These are phyloP conservation scores for Beroe ovata DNA, from an alignment of 37 sponge, comb jelly and placozoan species.

Conservation along the genomic window DNA sequence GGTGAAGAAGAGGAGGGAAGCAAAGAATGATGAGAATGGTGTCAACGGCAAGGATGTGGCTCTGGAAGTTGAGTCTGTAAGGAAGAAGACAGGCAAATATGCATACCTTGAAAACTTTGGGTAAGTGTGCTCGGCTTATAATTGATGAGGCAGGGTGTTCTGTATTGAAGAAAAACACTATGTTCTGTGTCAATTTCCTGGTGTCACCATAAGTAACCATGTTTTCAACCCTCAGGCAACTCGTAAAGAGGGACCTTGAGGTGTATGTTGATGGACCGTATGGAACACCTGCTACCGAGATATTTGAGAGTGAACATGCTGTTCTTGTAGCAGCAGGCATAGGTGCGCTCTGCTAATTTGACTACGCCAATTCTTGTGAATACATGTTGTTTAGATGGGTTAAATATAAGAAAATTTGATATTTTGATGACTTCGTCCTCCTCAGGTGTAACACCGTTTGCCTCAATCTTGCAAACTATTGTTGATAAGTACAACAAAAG, in stretches of 20 bases:
- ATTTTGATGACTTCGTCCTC: too few species aligned
- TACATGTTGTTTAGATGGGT: too few species aligned
- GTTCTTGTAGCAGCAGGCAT: conserved; percentile 52
- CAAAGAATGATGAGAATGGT: conserved; percentile 18
- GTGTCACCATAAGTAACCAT: not conserved
- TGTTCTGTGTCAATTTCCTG: not conserved
- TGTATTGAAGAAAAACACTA: not conserved
- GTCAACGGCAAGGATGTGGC: not conserved
- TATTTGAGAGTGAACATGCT: conserved; percentile 48
- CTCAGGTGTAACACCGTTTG: conserved; percentile 53
- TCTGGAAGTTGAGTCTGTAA: not conserved
- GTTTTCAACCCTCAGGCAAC: not conserved
- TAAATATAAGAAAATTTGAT: too few species aligned
- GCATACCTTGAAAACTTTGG: conserved; percentile 54
- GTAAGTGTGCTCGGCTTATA: too few species aligned
- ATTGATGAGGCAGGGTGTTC: not conserved
- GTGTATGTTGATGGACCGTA: conserved; percentile 42
- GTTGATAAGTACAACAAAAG: conserved; percentile 30
- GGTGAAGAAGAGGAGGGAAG: conserved; percentile 16
- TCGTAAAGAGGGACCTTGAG: conserved; percentile 18
- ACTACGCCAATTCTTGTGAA: too few species aligned
- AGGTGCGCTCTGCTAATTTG: too few species aligned
- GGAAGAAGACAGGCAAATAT: conserved; percentile 7
- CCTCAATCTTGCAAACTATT: conserved; percentile 53
- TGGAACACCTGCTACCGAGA: conserved; percentile 60